phyloP scores from a whole-genome alignment of 2,888 invertebrate species.

The Leucania comma region DNA sequence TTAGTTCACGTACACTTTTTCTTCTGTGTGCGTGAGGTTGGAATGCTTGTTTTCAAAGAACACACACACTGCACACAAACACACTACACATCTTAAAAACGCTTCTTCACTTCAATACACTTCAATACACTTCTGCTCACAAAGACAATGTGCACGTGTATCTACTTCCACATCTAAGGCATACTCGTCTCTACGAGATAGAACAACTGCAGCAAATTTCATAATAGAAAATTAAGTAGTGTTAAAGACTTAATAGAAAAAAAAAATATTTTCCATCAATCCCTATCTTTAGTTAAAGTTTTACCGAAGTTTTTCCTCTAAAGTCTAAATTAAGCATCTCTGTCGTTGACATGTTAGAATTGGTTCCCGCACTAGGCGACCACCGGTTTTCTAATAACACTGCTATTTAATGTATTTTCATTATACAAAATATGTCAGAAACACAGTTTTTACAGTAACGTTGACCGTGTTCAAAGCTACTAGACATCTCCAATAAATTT shows the following conservation, averaged over 20 bases:
- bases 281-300: background rate
- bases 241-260: background rate
- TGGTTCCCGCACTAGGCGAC: slow-evolving; percentile 1
- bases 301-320: slow-evolving; percentile 5
- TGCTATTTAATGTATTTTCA: background rate
- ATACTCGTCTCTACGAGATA: too few species aligned
- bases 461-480: background rate
- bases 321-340: slow-evolving; percentile 20
- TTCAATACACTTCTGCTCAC: too few species aligned
- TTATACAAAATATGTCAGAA: background rate
- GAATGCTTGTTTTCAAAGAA: too few species aligned
- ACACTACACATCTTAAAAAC: too few species aligned
- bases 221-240: background rate
- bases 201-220: too few species aligned
- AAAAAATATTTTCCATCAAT: background rate
- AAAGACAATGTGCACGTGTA: too few species aligned
- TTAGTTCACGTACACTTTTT: too few species aligned
- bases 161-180: too few species aligned
- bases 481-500: background rate
- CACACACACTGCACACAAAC: too few species aligned
- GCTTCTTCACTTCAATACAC: too few species aligned
- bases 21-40: too few species aligned
- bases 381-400: background rate
- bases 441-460: background rate
- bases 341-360: slow-evolving; percentile 30